phyloP scores from a whole-genome alignment of 2,113 vertebrate species.

The Channa argus region DNA sequence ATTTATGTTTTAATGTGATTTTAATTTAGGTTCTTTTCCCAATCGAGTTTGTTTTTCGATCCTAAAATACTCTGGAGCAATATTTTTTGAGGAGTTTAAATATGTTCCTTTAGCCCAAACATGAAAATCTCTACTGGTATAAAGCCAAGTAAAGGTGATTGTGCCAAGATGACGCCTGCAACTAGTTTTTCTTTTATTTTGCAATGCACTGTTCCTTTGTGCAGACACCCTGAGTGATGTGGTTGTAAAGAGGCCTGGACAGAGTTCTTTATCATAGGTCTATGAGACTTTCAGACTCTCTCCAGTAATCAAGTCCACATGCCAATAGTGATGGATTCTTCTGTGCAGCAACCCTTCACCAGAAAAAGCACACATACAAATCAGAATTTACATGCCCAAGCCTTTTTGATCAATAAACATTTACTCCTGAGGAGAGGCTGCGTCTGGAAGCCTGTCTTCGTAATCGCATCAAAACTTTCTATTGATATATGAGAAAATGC shows the following conservation, averaged over 20 bases:
- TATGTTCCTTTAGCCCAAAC: constrained; percentile 15
- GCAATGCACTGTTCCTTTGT: constrained; percentile 55
- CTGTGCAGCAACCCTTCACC: constrained; percentile 45
- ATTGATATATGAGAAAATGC: constrained; percentile 58
- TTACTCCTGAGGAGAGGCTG: constrained; percentile 71
- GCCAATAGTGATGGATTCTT: constrained; percentile 86
- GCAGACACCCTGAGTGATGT: constrained; percentile 80
- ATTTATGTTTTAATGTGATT: constrained; percentile 43
- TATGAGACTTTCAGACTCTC: constrained; percentile 79
- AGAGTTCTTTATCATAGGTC: constrained; percentile 82
- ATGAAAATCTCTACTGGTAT: constrained; percentile 19
- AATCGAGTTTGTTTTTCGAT: constrained; percentile 15
- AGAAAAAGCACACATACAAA: constrained; percentile 73
- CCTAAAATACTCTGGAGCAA: constrained; percentile 10
- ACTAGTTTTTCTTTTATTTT: constrained; percentile 7
- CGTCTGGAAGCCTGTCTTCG: constrained; percentile 45
- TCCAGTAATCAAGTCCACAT: constrained; percentile 82
- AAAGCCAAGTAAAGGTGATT: constrained; percentile 45
- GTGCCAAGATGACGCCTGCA: constrained; percentile 32
- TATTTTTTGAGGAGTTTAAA: constrained; percentile 17
- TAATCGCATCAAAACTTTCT: constrained; percentile 69
- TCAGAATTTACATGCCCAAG: constrained; percentile 79
- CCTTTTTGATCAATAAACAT: constrained; percentile 82
- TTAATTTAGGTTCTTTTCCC: constrained; percentile 22
- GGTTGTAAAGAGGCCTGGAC: constrained; percentile 75